Evolutionary conservation across 2,888 invertebrate species (phyloP), one percentile per base, ranked within the genome.

Genomic region (Harpalus rubripes): DNA sequence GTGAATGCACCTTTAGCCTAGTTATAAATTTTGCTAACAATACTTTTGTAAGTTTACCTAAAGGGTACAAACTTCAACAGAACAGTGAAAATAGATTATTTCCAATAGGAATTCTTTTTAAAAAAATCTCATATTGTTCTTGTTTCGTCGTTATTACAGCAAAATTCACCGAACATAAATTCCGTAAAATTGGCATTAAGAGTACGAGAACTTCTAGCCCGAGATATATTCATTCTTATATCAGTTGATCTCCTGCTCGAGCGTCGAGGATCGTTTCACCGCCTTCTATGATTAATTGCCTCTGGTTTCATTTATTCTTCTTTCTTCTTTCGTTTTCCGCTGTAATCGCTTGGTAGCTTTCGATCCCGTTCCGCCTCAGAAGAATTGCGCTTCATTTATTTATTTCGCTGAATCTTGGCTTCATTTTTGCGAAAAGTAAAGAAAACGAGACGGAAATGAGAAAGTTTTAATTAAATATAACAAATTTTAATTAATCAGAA

Each of bases 231-330:
- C 74, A 74, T 74, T 52, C 44, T n/a, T 52, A 18, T 76, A 76
- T 76, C 52, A 52, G 76, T 52, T 44, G 22, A 76, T 74, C 74
- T 10, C 7, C 10, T 74, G n/a, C 15, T 52, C 44, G 44, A 52
- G 44, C 16, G 18, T 68, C 32, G 68, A 68, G 68, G 68, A 32
- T 32, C 32, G 32, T 12, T 76, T 76, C 76, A 22, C 76, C 76
- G 76, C 56, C 76, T 52, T 3, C 76, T 22, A 80, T 80, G 80
- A 80, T 80, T 80, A 80, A 80, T 80, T 80, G 61, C 80, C 80
- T 79, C 80, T 39, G 80, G 61, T 80, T 80, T 80, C 58, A 32
- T 61, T 80, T 80, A 80, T 80, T 80, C 32, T 61, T 80, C 80
- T 22, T 22, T 22, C 22, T 61, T 80, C 22, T 61, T 80, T 41